A percentile compares a stretch with the other conserved stretches of the same genome.
Conservation (phyloP, 2,888 invertebrate genomes). For the Hyposoter dolosus region DNA sequence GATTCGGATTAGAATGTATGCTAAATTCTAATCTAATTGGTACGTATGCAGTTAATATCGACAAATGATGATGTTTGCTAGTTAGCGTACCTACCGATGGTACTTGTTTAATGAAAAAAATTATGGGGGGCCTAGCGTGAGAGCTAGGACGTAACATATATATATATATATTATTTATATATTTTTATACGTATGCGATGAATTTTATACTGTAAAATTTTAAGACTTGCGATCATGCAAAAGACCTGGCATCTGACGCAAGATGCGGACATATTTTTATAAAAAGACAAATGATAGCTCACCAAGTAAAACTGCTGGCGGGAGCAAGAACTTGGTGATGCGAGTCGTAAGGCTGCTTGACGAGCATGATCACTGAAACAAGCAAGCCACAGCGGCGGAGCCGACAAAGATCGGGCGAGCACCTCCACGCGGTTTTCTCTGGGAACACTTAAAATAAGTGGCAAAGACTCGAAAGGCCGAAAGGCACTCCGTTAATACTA, state of each 20-base stretch:
- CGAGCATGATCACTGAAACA: background rate
- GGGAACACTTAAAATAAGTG: background rate
- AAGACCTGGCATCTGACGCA: background rate
- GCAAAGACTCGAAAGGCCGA: slow-evolving; percentile 1
- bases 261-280: background rate
- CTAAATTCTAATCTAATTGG: too few species aligned
- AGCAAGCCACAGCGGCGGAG: slow-evolving; percentile 41
- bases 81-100: too few species aligned
- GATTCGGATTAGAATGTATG: too few species aligned
- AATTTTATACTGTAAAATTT: too few species aligned
- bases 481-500: slow-evolving; percentile 45
- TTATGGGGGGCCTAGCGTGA: too few species aligned
- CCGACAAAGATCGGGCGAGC: slow-evolving; percentile 23
- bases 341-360: slow-evolving; percentile 29
- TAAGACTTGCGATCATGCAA: background rate
- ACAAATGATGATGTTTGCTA: too few species aligned
- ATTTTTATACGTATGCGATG: too few species aligned
- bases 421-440: slow-evolving; percentile 64
- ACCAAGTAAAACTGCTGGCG: background rate
- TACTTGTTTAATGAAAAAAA: too few species aligned
- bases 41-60: too few species aligned
- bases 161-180: too few species aligned
- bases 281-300: background rate
- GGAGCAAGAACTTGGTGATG: background rate
- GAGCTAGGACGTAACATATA: too few species aligned